Percentiles rank a stretch among this genome's conserved stretches.
Conservation (phyloP, 92 coral and sea anemone species). For the Zoanthus sansibaricus region DNA sequence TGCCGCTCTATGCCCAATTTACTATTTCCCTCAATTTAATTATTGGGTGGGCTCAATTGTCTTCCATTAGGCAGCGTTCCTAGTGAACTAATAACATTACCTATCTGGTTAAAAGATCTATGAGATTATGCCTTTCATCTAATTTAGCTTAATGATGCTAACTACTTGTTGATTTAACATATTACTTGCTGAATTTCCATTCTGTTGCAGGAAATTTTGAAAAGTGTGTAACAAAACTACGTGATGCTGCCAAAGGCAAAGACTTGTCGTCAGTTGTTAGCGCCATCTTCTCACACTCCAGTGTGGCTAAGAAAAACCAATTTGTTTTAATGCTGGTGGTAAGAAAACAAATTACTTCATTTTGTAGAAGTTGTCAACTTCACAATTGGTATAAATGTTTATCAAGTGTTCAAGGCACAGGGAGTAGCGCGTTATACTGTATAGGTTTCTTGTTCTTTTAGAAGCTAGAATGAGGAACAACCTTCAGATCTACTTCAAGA, state of each 20-base stretch:
- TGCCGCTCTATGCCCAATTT: neutral
- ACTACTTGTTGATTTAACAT: too few species aligned
- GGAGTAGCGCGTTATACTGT: too few species aligned
- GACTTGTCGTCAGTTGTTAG: slow-evolving; percentile 80
- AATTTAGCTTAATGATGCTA: too few species aligned
- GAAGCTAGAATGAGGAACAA: too few species aligned
- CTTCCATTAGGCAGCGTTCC: neutral
- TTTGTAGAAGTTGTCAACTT: too few species aligned
- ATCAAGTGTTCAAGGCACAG: too few species aligned
- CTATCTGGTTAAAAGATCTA: too few species aligned
- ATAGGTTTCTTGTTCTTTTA: too few species aligned
- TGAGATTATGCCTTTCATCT: too few species aligned
- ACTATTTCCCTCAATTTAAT: neutral
- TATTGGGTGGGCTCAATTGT: neutral
- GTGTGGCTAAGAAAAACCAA: slow-evolving; percentile 86
- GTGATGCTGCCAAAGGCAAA: slow-evolving; percentile 87
- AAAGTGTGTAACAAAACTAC: slow-evolving; percentile 86
- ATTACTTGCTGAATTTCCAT: neutral
- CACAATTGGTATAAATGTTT: too few species aligned
- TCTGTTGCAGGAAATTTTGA: slow-evolving; percentile 88
- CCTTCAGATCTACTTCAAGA: too few species aligned
- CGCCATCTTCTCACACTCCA: slow-evolving; percentile 88
- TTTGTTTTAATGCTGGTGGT: slow-evolving; percentile 88
- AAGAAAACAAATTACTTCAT: slow-evolving; percentile 35
- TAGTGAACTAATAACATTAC: too few species aligned